Base-by-base conservation (phyloP, 2,888 invertebrate species). In the Thysanoteuthis rhombus region DNA sequence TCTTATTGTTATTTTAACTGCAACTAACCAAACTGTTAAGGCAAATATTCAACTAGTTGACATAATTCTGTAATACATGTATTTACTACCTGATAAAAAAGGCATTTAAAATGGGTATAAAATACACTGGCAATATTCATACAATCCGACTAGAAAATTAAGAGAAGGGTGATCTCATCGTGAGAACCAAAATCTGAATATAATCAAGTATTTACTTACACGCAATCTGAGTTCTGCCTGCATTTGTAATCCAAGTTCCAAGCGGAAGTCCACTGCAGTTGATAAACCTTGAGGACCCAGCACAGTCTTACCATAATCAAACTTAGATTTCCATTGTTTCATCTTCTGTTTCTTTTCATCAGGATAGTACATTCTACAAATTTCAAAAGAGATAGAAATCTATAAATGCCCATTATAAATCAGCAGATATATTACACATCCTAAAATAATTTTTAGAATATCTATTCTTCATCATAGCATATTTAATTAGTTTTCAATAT, bases 231-330 rank as follows among this genome's bases (percentile, higher is more conserved):
- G 98, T 97, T 99, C 99, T 36, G 98, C 98, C 93, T 98, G 98
- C 75, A 98, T 98, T 95, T 98, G 98, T 28, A 98, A 98, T 0
- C 98, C 98, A 95, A 98, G 98, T 96, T 99, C 98, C 90, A 99
- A 97, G 92, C 99, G 98, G 28, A 98, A 98, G 97, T 98, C 98
- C 96, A 98, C 97, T 5, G 98, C 98, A 95, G 98, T 97, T 28
- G 97, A 97, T 92, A 97, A 95, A 39, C 96, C 96, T 47, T 96
- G 96, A 36, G 95, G 94, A 36, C 94, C 94, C 25, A 94, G 94
- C 16, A 94, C 92, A 32, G 94, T 94, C 92, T 93, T 94, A 47
- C 94, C 92, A 38, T 94, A 94, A 91, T 94, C 95, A 90, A 95
- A 94, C 93, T 95, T 95, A 92, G 94, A 94, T 94, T 95, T 95